Conservation (phyloP, 2,888 invertebrate species). For the Prosopocoilus inquinatus region DNA sequence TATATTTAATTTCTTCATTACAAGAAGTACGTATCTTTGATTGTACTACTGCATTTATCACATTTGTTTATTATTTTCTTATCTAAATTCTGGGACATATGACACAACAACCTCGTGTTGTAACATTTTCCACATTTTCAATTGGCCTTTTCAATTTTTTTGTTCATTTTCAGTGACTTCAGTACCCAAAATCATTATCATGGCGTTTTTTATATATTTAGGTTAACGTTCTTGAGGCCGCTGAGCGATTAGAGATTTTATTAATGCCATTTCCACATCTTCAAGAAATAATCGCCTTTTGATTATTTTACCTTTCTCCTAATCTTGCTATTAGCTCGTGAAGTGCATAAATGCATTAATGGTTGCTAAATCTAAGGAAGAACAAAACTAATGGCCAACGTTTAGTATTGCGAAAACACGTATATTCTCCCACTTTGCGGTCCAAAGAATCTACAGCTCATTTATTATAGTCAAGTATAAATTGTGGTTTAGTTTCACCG, state of each 20-base stretch:
- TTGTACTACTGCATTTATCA: no score
- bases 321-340: neutral
- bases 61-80: no score
- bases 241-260: neutral
- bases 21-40: no score
- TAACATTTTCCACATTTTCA: no score
- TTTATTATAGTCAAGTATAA: neutral
- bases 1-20: no score
- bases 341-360: neutral
- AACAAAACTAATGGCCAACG: neutral
- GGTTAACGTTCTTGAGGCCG: neutral
- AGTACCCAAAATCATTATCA: neutral
- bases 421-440: no score
- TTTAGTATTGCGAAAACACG: neutral
- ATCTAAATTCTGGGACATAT: no score
- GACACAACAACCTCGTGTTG: no score
- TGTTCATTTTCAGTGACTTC: constrained; percentile 1
- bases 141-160: neutral
- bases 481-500: neutral
- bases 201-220: neutral
- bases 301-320: neutral
- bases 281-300: neutral
- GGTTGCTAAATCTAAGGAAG: neutral
- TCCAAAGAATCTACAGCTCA: no score
- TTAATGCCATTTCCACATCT: no score